Conservation (phyloP, 2,888 invertebrate genomes). For the Tetanocera ferruginea region DNA sequence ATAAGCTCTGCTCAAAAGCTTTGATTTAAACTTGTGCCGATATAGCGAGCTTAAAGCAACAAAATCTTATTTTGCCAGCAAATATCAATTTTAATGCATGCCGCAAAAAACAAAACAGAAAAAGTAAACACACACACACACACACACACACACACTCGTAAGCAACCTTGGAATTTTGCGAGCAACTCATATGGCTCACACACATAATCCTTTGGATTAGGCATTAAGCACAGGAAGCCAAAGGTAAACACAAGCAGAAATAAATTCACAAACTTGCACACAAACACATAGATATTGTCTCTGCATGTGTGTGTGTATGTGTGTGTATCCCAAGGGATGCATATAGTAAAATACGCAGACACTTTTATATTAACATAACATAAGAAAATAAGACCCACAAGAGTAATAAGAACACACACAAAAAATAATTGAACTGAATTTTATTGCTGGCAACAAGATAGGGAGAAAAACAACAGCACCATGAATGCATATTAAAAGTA, state of each 20-base stretch:
- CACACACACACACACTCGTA: no score
- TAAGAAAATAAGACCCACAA: constrained; percentile 21
- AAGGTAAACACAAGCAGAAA: not conserved
- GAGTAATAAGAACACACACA: not conserved
- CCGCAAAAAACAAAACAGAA: no score
- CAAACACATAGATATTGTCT: not conserved
- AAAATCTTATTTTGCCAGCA: no score
- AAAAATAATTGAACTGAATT: constrained; percentile 25
- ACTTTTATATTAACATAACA: not conserved
- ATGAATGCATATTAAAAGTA: not conserved
- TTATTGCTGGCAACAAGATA: not conserved
- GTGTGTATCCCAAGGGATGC: not conserved
- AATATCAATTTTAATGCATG: no score
- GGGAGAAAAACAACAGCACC: not conserved
- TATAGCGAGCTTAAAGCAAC: no score
- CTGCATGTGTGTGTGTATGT: not conserved
- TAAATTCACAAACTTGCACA: not conserved
- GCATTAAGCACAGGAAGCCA: not conserved
- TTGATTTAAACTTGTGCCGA: no score
- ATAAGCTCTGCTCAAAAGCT: no score
- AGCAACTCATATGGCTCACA: constrained; percentile 1
- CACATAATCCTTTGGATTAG: constrained; percentile 3
- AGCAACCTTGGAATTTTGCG: not conserved
- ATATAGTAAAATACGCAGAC: not conserved
- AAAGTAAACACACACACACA: no score